These are phyloP conservation scores for Empis livida DNA, from an alignment of 2,888 invertebrate species.

Conservation along the genomic window DNA sequence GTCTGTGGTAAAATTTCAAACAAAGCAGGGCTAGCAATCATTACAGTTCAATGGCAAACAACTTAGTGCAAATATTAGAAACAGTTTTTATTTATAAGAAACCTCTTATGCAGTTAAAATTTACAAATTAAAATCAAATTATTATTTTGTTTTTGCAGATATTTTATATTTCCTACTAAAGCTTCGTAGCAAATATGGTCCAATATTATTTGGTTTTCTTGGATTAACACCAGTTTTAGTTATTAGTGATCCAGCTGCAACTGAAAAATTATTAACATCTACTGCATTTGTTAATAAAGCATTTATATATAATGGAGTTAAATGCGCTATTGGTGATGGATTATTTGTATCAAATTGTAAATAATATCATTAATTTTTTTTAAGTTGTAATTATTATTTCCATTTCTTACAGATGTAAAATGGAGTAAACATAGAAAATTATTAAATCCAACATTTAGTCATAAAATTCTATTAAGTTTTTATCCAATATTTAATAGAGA, in stretches of 20 bases:
- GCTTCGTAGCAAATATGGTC: background rate
- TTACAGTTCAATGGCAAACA: too few relatives aligned
- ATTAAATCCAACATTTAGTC: constrained; percentile 9
- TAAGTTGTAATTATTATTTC: background rate
- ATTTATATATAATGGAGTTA: constrained; percentile 6
- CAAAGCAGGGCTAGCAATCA: too few relatives aligned
- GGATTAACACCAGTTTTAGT: constrained; percentile 12
- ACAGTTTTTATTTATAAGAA: too few relatives aligned
- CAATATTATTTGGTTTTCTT: background rate
- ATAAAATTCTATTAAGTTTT: constrained; percentile 6
- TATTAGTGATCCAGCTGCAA: constrained; percentile 12
- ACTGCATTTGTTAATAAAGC: constrained; percentile 13
- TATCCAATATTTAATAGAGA: constrained; percentile 8
- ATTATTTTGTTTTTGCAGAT: too few relatives aligned
- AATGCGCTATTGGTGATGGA: constrained; percentile 5
- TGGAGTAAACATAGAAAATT: constrained; percentile 9
- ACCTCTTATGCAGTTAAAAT: too few relatives aligned
- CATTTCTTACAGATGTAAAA: constrained; percentile 3
- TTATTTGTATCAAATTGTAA: constrained; percentile 8
- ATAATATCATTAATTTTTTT: background rate
- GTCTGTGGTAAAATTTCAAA: too few relatives aligned
- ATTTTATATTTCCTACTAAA: too few relatives aligned
- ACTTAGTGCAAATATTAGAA: too few relatives aligned
- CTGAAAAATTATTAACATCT: constrained; percentile 14
- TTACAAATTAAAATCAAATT: too few relatives aligned